phyloP scores from a whole-genome alignment of 1,140 invertebrate species.

The Probaryconus sp. region DNA sequence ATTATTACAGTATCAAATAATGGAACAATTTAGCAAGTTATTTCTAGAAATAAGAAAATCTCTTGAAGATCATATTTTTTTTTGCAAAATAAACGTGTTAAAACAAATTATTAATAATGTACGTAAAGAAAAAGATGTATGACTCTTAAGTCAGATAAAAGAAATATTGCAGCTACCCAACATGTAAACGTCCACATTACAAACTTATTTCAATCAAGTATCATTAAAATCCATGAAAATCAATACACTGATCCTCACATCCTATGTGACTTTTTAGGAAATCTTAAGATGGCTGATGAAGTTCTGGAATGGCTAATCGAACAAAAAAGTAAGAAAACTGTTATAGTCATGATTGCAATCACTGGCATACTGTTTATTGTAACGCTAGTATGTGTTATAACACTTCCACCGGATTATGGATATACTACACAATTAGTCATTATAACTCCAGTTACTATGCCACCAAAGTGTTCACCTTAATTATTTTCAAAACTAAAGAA shows the following conservation, averaged over 20 bases:
- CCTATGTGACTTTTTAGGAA: constrained; percentile 86
- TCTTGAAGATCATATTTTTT: too few species aligned
- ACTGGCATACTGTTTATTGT: constrained; percentile 79
- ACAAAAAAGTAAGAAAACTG: constrained; percentile 92
- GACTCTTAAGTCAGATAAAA: too few species aligned
- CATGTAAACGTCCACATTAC: too few species aligned
- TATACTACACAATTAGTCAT: constrained; percentile 72
- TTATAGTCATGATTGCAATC: constrained; percentile 78
- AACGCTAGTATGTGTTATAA: constrained; percentile 78
- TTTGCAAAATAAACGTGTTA: too few species aligned
- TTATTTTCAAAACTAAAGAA: constrained; percentile 23
- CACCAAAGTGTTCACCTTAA: constrained; percentile 67
- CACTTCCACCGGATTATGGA: constrained; percentile 76
- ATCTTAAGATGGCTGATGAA: constrained; percentile 96
- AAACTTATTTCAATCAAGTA: background rate
- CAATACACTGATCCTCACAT: constrained; percentile 54
- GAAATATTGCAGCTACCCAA: too few species aligned
- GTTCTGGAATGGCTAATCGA: constrained; percentile 96
- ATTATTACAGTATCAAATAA: too few species aligned
- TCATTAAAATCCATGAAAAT: constrained; percentile 19
- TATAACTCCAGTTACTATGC: constrained; percentile 73
- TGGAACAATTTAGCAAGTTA: too few species aligned
- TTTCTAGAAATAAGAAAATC: too few species aligned
- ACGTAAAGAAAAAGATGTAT: too few species aligned
- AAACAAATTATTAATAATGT: too few species aligned